These are phyloP conservation scores for Pseudorasbora parva DNA, from an alignment of 2,113 vertebrate species.

Conservation along the genomic window DNA sequence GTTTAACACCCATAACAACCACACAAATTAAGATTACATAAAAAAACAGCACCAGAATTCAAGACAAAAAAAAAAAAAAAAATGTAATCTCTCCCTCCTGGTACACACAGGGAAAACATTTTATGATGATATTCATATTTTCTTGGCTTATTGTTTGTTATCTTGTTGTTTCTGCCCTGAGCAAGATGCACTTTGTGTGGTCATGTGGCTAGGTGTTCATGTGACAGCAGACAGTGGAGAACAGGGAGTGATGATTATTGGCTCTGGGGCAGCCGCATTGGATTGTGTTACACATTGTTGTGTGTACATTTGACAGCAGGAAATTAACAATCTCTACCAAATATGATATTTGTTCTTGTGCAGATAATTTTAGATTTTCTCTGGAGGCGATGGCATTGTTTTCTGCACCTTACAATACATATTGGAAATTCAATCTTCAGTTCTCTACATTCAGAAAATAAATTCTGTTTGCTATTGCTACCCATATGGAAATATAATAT, in stretches of 20 bases:
- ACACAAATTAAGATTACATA: background rate
- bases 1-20: background rate
- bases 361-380: background rate
- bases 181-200: background rate
- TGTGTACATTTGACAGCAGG: background rate
- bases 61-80: background rate
- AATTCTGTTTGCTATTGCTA: background rate
- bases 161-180: background rate
- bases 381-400: background rate
- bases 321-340: constrained; percentile 6
- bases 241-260: constrained; percentile 30
- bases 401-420: background rate
- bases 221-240: background rate
- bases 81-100: background rate
- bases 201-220: background rate
- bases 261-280: constrained; percentile 48
- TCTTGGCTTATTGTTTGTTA: background rate
- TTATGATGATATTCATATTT: background rate
- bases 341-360: background rate
- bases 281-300: constrained; percentile 54
- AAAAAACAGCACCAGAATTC: background rate
- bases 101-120: constrained; percentile 23
- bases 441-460: background rate
- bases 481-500: no score
- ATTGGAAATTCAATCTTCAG: background rate